A percentile compares a stretch with the other conserved stretches of the same genome.
These are phyloP conservation scores for Erpornis zantholeuca DNA, from an alignment of 2,113 vertebrate species.

Conservation along the genomic window DNA sequence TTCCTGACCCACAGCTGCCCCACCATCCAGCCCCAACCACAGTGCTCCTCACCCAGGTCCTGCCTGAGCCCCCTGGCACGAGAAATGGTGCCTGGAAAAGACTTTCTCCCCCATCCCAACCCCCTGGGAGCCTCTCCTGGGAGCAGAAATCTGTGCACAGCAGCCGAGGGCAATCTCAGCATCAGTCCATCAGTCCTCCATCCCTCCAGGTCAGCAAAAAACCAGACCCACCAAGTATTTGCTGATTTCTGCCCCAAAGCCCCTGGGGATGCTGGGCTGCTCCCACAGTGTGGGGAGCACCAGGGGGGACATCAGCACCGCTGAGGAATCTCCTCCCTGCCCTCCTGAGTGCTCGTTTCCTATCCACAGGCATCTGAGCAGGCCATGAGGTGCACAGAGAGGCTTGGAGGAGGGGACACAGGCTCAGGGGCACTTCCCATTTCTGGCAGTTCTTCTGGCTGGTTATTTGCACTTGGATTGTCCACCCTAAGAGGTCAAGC, in stretches of 20 bases:
- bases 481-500: neutral
- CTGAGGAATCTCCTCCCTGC: neutral
- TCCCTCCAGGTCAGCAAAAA: neutral
- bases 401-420: neutral
- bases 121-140: neutral
- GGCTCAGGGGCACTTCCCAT: fast-evolving
- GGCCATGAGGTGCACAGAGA: too few relatives aligned
- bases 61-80: neutral
- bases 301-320: too few relatives aligned
- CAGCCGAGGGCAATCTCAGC: neutral
- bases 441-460: neutral
- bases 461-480: neutral
- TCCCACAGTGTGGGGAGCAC: neutral
- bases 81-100: neutral
- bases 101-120: neutral
- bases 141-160: fast-evolving
- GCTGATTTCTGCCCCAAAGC: neutral
- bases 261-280: neutral
- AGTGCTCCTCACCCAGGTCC: fast-evolving
- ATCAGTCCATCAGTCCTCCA: too few relatives aligned
- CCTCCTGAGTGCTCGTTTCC: neutral
- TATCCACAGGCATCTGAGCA: fast-evolving
- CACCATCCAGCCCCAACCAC: fast-evolving
- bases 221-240: fast-evolving
- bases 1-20: fast-evolving